Evolutionary conservation across 2,113 vertebrate genomes (phyloP), one percentile per base, ranked within the genome.

Genomic region (Hystrix cristata): DNA sequence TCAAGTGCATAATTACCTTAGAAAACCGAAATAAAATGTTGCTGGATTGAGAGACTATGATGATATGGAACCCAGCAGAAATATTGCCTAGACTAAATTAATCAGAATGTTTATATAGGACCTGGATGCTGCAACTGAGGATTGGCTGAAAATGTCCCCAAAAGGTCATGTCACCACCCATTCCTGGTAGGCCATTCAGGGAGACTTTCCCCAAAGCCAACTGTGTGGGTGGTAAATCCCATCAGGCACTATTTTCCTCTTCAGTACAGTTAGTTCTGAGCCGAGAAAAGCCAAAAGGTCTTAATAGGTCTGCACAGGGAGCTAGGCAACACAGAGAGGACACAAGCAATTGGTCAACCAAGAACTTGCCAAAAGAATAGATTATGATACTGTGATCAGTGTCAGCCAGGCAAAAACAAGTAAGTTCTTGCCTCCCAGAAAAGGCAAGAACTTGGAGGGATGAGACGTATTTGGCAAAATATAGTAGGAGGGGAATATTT

Each of bases 21-120:
- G 92, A 89, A 95, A 87, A 95, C 11, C 51, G 59, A 14, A 85
- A 95, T 84, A 89, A 95, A 92, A 55, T 21, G 21, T 23, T 60
- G 13, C 38, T 65, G 29, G 23, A 83, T 81, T 3, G 25, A 91
- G 92, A 82, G 48, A 53, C 46, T 21, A 48, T 23, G 55, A 53
- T 91, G 71, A 60, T 27, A 59, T 19, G 13, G 38, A 92, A 76
- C 23, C 21, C 57, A 18, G 1, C 48, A 27, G n/a, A n/a, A 96
- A 94, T 38, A 65, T 11, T 25, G 46, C 51, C 43, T 21, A 82
- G 34, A 67, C 23, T 38, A 83, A 93, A 53, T 69, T 62, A 65
- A 96, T 89, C 67, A 80, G 7, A 25, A 29, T 93, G 14, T 93
- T 86, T 83, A 51, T 7, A 34, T 8, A 21, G 80, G 71, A 38